phyloP scores from a whole-genome alignment of 2,113 vertebrate species.

The Natator depressus region DNA sequence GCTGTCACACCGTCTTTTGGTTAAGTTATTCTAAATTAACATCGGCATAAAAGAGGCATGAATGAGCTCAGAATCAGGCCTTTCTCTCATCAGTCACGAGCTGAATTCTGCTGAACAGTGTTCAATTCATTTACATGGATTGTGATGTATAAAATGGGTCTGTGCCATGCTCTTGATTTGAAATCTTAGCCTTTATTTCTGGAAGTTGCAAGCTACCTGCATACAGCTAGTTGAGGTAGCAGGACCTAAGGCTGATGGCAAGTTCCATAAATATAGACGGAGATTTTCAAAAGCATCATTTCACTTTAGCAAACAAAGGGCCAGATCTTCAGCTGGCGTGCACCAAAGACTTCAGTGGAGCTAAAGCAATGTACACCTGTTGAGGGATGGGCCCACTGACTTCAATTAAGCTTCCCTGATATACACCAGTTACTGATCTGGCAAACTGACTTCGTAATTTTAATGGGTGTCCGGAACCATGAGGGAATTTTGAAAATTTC shows the following conservation, averaged over 20 bases:
- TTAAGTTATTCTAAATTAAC: neutral
- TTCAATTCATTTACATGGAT: neutral
- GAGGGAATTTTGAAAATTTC: neutral
- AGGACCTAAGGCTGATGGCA: neutral
- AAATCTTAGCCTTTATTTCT: neutral
- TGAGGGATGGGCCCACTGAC: neutral
- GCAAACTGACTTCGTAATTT: neutral
- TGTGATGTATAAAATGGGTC: neutral
- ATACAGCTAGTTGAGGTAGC: neutral
- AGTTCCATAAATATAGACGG: neutral
- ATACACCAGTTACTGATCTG: neutral
- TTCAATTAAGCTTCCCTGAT: neutral
- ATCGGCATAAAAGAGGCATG: fast-evolving
- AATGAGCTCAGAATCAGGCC: fast-evolving
- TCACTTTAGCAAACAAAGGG: neutral
- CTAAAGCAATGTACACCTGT: neutral
- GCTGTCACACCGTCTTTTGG: neutral
- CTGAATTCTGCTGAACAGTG: neutral
- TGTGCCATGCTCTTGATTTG: neutral
- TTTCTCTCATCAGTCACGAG: neutral
- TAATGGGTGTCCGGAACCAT: neutral
- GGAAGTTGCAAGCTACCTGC: neutral
- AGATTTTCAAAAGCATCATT: neutral
- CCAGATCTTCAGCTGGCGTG: neutral
- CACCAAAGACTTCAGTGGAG: neutral